Percentiles rank a stretch among this genome's conserved stretches.
These are phyloP conservation scores for Cephus pygmeus DNA, from an alignment of 2,888 invertebrate species.

Conservation along the genomic window DNA sequence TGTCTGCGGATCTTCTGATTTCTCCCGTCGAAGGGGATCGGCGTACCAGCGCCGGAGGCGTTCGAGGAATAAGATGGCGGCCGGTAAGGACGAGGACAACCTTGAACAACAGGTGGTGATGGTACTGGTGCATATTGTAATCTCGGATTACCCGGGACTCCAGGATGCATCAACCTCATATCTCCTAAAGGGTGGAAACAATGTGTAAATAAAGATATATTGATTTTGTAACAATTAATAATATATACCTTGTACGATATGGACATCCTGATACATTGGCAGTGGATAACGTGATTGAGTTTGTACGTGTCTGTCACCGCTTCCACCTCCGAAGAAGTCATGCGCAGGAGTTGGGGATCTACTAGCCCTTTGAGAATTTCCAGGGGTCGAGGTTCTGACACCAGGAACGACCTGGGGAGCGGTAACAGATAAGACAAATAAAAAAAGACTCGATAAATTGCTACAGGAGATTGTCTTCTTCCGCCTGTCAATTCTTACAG, in stretches of 20 bases:
- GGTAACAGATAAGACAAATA: neutral
- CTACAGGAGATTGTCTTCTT: neutral
- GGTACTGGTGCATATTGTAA: slow-evolving; percentile 60
- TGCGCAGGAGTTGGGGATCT: slow-evolving; percentile 62
- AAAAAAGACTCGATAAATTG: neutral
- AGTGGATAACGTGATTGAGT: slow-evolving; percentile 61
- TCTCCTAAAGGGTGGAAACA: slow-evolving; percentile 38
- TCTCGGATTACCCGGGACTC: slow-evolving; percentile 56
- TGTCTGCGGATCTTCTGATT: slow-evolving; percentile 61
- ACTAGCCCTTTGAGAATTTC: slow-evolving; percentile 59
- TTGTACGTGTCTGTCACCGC: slow-evolving; percentile 60
- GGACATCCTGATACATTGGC: slow-evolving; percentile 64
- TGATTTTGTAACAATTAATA: neutral
- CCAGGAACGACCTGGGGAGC: slow-evolving; percentile 49
- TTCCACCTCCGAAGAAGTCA: slow-evolving; percentile 55
- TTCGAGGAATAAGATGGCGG: slow-evolving; percentile 60
- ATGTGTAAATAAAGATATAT: neutral
- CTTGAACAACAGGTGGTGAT: slow-evolving; percentile 62
- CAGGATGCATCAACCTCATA: slow-evolving; percentile 62
- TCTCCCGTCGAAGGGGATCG: slow-evolving; percentile 57
- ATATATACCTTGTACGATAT: slow-evolving; percentile 58
- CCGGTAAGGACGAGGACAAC: slow-evolving; percentile 58
- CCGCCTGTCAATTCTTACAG: slow-evolving; percentile 39
- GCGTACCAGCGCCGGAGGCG: slow-evolving; percentile 55
- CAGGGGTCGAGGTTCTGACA: slow-evolving; percentile 59